Percentiles rank a stretch among this genome's conserved stretches.
These are phyloP conservation scores for Synanthedon andrenaeformis DNA, from an alignment of 2,888 invertebrate genomes.

Conservation along the genomic window DNA sequence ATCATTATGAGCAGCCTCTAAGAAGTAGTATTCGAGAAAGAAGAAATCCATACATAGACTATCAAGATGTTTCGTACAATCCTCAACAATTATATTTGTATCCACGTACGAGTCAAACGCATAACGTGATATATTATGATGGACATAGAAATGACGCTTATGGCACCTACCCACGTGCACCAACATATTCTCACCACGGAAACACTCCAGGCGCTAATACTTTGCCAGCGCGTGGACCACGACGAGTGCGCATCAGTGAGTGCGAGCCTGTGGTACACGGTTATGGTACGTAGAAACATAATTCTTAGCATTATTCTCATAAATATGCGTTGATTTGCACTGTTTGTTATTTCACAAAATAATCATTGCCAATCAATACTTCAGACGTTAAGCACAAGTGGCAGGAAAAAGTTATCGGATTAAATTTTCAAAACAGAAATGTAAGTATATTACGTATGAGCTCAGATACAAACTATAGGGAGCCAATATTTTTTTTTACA, in stretches of 20 bases:
- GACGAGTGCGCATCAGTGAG: conserved; percentile 59
- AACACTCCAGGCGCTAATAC: conserved; percentile 36
- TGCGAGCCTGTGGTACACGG: conserved; percentile 48
- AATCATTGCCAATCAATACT: too few relatives aligned
- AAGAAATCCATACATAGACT: conserved; percentile 40
- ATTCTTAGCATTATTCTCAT: too few relatives aligned
- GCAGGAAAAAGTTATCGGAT: too few relatives aligned
- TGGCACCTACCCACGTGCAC: conserved; percentile 39
- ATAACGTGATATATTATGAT: neutral
- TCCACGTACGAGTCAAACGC: conserved; percentile 4
- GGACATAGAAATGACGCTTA: conserved; percentile 10
- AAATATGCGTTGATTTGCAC: too few relatives aligned
- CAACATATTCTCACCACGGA: conserved; percentile 19
- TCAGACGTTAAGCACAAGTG: too few relatives aligned
- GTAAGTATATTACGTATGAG: too few relatives aligned
- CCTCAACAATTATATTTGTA: conserved; percentile 18
- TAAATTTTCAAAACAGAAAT: too few relatives aligned
- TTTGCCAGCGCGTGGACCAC: conserved; percentile 38
- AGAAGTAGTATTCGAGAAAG: conserved; percentile 25
- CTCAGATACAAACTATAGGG: too few relatives aligned
- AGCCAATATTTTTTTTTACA: too few relatives aligned
- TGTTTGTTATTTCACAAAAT: too few relatives aligned
- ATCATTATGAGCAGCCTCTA: conserved; percentile 37
- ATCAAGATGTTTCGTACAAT: conserved; percentile 26
- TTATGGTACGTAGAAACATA: conserved; percentile 44